phyloP scores from a whole-genome alignment of 2,888 invertebrate species.

The Schizaphis graminum region DNA sequence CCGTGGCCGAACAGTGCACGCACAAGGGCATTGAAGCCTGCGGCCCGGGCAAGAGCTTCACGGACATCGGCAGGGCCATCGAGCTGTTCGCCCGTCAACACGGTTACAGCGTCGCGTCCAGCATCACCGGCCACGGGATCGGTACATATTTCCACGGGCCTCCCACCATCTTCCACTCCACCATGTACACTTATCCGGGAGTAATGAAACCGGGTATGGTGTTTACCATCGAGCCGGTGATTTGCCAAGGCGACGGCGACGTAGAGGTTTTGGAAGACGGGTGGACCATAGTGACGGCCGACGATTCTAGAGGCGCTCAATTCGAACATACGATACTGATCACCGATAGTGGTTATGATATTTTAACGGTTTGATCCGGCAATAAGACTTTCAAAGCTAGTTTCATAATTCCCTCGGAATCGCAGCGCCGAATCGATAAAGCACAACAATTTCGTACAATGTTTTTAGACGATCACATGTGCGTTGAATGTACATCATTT shows the following conservation, averaged over 20 bases:
- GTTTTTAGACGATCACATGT: no score
- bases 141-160: constrained; percentile 93
- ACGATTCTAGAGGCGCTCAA: constrained; percentile 88
- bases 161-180: constrained; percentile 88
- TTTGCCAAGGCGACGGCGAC: constrained; percentile 81
- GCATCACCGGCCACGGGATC: constrained; percentile 93
- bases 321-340: constrained; percentile 92
- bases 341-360: constrained; percentile 82
- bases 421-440: no score
- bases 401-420: no score
- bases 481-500: no score
- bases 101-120: constrained; percentile 77
- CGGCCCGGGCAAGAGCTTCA: constrained; percentile 73
- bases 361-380: constrained; percentile 76
- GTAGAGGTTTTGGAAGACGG: constrained; percentile 84
- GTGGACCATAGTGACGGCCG: constrained; percentile 92
- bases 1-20: constrained; percentile 80
- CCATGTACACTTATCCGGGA: constrained; percentile 79
- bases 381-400: no score
- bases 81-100: background rate
- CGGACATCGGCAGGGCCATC: constrained; percentile 67
- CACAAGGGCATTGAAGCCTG: constrained; percentile 75
- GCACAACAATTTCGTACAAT: no score
- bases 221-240: constrained; percentile 93
- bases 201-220: constrained; percentile 75